Conservation (phyloP, 2,797 vertebrate genomes). For the Lemur catta region DNA sequence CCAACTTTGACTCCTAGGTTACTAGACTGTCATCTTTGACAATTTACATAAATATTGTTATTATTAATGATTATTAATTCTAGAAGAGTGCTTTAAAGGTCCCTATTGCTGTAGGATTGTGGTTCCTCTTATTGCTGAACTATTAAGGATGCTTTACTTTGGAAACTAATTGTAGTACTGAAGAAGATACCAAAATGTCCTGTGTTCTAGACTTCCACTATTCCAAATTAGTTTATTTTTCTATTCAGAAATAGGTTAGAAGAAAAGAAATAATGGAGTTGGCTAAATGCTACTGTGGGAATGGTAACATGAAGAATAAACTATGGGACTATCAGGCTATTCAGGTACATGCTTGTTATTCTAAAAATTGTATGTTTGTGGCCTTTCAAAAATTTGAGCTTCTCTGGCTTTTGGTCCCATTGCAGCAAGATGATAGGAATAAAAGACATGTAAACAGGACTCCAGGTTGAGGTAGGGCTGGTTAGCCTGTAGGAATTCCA, state of each 20-base stretch:
- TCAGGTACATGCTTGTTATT: background rate
- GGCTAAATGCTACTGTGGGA: background rate
- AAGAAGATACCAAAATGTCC: background rate
- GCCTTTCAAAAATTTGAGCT: background rate
- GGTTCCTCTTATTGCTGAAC: background rate
- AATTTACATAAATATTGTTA: background rate
- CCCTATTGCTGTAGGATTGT: background rate
- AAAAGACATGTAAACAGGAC: background rate
- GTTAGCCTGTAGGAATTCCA: background rate
- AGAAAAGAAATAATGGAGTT: background rate
- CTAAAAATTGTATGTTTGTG: background rate
- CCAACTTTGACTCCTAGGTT: background rate
- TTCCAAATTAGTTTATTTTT: background rate
- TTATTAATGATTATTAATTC: background rate
- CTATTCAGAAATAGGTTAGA: background rate
- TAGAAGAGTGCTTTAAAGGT: background rate
- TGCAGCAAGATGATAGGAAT: background rate
- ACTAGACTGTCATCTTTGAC: background rate
- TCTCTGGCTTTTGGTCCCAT: background rate
- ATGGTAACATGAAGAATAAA: background rate
- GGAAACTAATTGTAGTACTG: background rate
- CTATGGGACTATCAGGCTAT: background rate
- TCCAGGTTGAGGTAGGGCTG: accelerated
- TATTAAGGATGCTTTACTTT: background rate
- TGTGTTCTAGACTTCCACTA: background rate